These are phyloP conservation scores for Rhombomys opimus DNA, from an alignment of 2,113 vertebrate genomes.

Conservation along the genomic window DNA sequence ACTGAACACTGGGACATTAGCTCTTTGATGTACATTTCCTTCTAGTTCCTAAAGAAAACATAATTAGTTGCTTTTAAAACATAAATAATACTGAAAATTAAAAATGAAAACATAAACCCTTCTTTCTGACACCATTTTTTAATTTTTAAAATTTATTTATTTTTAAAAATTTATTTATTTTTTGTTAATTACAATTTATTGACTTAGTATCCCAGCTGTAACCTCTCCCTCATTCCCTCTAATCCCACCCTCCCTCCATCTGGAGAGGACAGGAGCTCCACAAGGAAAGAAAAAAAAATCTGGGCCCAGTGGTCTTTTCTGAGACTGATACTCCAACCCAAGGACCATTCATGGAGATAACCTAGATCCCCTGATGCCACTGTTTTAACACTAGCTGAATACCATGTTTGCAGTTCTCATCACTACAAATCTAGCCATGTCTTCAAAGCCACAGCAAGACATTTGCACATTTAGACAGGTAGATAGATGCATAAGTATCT, in stretches of 20 bases:
- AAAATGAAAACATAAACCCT: constrained; percentile 16
- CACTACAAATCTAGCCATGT: not conserved
- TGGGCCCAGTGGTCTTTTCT: too few species aligned
- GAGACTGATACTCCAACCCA: too few species aligned
- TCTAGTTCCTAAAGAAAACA: constrained; percentile 18
- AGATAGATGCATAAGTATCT: not conserved
- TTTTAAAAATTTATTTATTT: too few species aligned
- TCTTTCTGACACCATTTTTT: not conserved
- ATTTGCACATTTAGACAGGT: not conserved
- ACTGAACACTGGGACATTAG: not conserved
- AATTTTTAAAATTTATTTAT: too few species aligned
- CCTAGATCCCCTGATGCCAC: not conserved
- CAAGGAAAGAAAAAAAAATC: too few species aligned
- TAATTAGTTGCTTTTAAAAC: not conserved
- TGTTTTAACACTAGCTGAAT: not conserved
- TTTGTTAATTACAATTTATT: too few species aligned
- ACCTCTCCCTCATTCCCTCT: too few species aligned
- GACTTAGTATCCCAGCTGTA: too few species aligned
- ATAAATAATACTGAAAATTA: not conserved
- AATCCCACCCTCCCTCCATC: too few species aligned
- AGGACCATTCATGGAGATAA: too few species aligned
- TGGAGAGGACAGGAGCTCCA: too few species aligned
- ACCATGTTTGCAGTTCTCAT: not conserved
- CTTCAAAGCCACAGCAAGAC: not conserved
- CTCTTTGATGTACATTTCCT: not conserved